Conservation (phyloP, 2,888 invertebrate species). For the Lycocerus yunnanus region DNA sequence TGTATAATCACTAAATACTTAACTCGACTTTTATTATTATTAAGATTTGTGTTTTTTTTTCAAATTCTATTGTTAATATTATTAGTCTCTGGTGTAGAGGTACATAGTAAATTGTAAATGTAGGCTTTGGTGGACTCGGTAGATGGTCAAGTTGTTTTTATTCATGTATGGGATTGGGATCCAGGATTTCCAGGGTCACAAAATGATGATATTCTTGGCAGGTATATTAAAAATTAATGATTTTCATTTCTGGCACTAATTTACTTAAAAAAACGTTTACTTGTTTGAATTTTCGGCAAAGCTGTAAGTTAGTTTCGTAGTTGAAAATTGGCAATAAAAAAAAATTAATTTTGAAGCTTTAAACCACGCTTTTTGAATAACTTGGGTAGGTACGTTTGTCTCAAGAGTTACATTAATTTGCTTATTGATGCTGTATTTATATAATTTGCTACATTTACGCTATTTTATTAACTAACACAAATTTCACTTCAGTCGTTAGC, state of each 20-base stretch:
- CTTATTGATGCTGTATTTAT: not conserved
- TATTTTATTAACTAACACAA: not conserved
- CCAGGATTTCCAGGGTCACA: slow-evolving; percentile 75
- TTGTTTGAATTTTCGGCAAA: too few species aligned
- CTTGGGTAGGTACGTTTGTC: not conserved
- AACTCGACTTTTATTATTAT: not conserved
- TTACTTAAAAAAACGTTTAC: not conserved
- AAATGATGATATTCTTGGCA: slow-evolving; percentile 84
- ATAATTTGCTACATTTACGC: not conserved
- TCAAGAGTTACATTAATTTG: not conserved
- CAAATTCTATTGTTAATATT: not conserved
- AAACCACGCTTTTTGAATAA: not conserved
- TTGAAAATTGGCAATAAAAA: not conserved
- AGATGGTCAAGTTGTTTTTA: slow-evolving; percentile 73
- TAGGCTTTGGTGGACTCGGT: slow-evolving; percentile 78
- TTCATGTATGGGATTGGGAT: slow-evolving; percentile 85
- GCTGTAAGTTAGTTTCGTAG: not conserved
- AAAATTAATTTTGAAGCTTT: not conserved
- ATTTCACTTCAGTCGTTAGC: not conserved
- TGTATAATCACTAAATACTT: not conserved
- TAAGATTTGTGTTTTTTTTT: not conserved
- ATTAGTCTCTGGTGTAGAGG: not conserved
- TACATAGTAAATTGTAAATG: slow-evolving; percentile 18
- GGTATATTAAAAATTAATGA: slow-evolving; percentile 57
- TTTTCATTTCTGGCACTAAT: not conserved